phyloP scores from a whole-genome alignment of 35 echinoderm and acorn worm genomes.

The Eucidaris tribuloides region DNA sequence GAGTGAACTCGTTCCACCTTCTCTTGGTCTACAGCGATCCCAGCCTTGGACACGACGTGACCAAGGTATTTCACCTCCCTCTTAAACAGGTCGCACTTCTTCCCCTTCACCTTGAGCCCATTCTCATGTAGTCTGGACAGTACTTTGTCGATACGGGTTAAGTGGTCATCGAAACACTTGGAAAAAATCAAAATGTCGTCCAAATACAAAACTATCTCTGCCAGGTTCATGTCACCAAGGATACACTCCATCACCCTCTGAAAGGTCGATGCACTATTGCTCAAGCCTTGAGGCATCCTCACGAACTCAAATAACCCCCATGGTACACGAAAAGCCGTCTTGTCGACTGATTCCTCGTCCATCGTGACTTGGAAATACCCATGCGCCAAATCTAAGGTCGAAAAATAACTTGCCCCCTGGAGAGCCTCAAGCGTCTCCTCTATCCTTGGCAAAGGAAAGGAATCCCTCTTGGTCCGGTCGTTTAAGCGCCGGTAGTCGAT shows the following conservation, averaged over 20 bases:
- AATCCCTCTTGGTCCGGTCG: slow-evolving; percentile 14
- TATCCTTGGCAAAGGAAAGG: slow-evolving; percentile 56
- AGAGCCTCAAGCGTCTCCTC: slow-evolving; percentile 59
- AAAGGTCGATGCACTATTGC: slow-evolving; percentile 51
- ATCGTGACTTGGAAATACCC: slow-evolving; percentile 53
- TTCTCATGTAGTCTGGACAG: slow-evolving; percentile 11
- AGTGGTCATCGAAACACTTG: slow-evolving; percentile 40
- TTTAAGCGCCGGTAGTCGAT: slow-evolving; percentile 19
- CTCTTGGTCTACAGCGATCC: slow-evolving; percentile 22
- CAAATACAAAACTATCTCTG: slow-evolving; percentile 32
- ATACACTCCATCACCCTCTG: slow-evolving; percentile 57
- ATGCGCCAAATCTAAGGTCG: slow-evolving; percentile 56
- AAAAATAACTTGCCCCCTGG: slow-evolving; percentile 47
- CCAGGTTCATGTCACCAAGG: slow-evolving; percentile 58
- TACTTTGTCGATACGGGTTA: slow-evolving; percentile 42
- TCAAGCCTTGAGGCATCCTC: slow-evolving; percentile 57
- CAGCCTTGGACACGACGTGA: slow-evolving; percentile 20
- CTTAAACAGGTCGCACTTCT: slow-evolving; percentile 10
- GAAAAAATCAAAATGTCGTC: slow-evolving; percentile 64
- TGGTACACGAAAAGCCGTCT: slow-evolving; percentile 55
- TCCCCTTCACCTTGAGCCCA: slow-evolving; percentile 43
- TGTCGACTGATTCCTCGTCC: slow-evolving; percentile 24
- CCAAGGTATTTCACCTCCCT: slow-evolving; percentile 25
- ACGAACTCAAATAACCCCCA: slow-evolving; percentile 45
- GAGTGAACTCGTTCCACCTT: slow-evolving; percentile 22